A percentile compares a stretch with the other conserved stretches of the same genome.
phyloP scores from a whole-genome alignment of 2,888 invertebrate genomes.

The Conus canariensis region DNA sequence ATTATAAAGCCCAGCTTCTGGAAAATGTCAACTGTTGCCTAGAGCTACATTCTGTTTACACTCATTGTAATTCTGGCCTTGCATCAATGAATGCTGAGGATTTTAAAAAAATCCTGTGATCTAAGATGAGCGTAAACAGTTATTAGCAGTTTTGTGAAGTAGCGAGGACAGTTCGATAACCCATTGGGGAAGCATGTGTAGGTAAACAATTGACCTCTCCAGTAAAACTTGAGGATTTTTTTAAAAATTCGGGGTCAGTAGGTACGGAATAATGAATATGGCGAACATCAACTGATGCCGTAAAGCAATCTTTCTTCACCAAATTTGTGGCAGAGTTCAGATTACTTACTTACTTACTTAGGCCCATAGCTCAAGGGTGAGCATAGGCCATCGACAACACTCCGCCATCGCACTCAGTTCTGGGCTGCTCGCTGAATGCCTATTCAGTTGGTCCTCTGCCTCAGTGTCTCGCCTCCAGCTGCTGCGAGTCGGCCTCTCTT shows the following conservation, averaged over 20 bases:
- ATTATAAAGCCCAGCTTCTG: background rate
- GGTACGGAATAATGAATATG: background rate
- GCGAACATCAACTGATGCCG: background rate
- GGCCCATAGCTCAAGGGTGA: too few species aligned
- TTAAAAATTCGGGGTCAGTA: background rate
- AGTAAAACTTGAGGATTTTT: background rate
- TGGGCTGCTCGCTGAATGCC: too few species aligned
- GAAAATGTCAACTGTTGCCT: background rate
- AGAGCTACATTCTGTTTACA: conserved; percentile 10
- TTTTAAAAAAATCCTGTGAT: background rate
- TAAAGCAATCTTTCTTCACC: background rate
- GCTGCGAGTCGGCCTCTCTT: too few species aligned
- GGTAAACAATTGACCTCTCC: conserved; percentile 4
- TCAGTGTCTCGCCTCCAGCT: too few species aligned
- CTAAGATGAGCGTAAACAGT: background rate
- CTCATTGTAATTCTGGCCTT: background rate
- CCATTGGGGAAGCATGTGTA: conserved; percentile 14
- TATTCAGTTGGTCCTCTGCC: too few species aligned
- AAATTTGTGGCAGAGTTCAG: background rate
- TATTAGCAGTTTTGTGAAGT: conserved; percentile 18
- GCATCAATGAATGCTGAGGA: conserved; percentile 1
- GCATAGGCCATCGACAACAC: too few species aligned
- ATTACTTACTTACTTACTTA: background rate
- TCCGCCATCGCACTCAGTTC: too few species aligned
- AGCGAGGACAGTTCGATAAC: background rate